phyloP scores from a whole-genome alignment of 1,140 invertebrate genomes.

The Hestina assimilis region DNA sequence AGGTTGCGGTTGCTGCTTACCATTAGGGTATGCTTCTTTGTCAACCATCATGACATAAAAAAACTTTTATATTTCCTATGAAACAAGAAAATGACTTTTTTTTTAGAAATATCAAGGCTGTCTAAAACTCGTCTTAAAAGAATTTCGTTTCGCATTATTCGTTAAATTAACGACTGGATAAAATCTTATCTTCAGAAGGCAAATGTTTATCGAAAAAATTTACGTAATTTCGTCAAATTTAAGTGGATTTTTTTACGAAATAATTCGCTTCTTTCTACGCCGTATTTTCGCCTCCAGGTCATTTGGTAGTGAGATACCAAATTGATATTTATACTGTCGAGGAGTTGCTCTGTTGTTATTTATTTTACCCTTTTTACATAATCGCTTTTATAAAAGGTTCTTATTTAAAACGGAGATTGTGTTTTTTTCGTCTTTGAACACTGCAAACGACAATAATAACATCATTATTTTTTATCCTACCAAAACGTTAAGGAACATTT shows the following conservation, averaged over 20 bases:
- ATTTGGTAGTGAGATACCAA: conserved; percentile 31
- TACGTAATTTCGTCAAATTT: conserved; percentile 45
- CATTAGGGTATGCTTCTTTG: no score
- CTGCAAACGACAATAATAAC: no score
- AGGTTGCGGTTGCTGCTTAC: no score
- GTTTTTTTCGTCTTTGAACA: neutral
- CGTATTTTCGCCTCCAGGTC: conserved; percentile 17
- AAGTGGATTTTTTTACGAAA: conserved; percentile 36
- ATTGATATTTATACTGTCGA: conserved; percentile 24
- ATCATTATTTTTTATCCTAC: no score
- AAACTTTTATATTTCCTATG: no score
- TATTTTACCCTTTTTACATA: neutral
- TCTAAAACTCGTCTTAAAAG: neutral
- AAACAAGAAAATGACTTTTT: no score
- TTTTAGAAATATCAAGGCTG: no score
- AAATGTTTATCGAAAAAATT: conserved; percentile 30
- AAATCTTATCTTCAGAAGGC: conserved; percentile 17
- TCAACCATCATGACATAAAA: no score
- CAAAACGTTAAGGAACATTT: no score
- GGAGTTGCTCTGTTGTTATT: conserved; percentile 2
- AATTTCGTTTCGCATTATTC: conserved; percentile 13
- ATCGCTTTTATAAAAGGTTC: neutral
- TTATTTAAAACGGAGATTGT: neutral
- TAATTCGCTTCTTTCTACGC: conserved; percentile 43
- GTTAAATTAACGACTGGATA: conserved; percentile 22